Evolutionary conservation across 2,888 invertebrate genomes (phyloP).

Genomic region (Phorcus lineatus): DNA sequence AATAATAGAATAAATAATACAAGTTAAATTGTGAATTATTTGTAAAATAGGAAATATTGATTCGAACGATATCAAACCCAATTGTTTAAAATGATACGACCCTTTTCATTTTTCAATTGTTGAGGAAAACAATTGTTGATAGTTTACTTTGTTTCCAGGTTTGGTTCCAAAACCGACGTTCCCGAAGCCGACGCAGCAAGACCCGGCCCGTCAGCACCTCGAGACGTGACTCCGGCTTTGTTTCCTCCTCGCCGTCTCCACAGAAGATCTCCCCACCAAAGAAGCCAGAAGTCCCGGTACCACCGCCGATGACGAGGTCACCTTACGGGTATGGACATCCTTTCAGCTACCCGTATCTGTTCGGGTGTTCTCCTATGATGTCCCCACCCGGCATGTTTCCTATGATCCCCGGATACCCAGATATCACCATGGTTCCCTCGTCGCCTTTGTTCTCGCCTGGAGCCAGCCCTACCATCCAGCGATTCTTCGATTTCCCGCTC

Average conservation of each 20-base stretch:
- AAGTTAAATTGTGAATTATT: too few species aligned
- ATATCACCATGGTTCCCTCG: neutral
- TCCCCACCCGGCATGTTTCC: neutral
- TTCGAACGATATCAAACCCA: too few species aligned
- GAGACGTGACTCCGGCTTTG: neutral
- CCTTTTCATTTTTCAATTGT: too few species aligned
- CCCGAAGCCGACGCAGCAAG: neutral
- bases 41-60: too few species aligned
- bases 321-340: neutral
- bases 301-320: neutral
- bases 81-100: too few species aligned
- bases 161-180: constrained; percentile 30
- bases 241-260: neutral
- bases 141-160: neutral
- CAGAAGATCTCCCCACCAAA: constrained; percentile 11
- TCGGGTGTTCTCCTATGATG: neutral
- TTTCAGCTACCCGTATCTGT: constrained; percentile 14
- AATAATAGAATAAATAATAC: too few species aligned
- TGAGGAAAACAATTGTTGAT: too few species aligned
- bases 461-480: neutral
- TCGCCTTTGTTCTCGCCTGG: neutral
- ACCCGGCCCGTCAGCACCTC: neutral
- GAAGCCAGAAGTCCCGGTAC: neutral
- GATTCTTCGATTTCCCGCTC: neutral
- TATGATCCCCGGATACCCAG: neutral